Evolutionary conservation across 2,113 vertebrate species (phyloP).

Genomic region (Typhlomys cinereus): DNA sequence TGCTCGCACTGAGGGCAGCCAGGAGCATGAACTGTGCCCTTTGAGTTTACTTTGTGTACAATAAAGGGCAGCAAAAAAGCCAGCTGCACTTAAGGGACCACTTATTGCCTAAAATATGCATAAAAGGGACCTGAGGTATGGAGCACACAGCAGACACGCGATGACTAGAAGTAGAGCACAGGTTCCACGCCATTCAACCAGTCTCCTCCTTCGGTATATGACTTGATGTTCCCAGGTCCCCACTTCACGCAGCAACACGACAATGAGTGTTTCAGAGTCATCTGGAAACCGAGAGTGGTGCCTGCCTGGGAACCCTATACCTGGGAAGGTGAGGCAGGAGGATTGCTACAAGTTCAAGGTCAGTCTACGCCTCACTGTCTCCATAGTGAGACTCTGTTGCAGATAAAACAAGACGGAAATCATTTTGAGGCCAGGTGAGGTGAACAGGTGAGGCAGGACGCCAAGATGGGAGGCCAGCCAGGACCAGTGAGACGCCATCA

Average conservation of each 20-base stretch:
- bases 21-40: not conserved
- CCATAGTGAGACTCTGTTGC: no score
- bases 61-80: not conserved
- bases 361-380: no score
- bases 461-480: not conserved
- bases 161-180: not conserved
- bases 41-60: not conserved
- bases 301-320: no score
- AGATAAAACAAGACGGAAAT: no score
- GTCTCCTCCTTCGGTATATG: not conserved
- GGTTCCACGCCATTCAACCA: not conserved
- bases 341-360: no score
- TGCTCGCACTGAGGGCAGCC: not conserved
- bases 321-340: no score
- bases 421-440: not conserved
- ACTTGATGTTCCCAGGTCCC: not conserved
- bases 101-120: slow-evolving; percentile 16
- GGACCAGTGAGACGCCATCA: not conserved
- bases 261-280: not conserved
- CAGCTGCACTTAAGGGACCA: not conserved
- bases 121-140: not conserved
- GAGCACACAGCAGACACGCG: not conserved
- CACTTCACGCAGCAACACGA: not conserved
- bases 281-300: no score
- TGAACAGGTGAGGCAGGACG: not conserved